Base-by-base conservation (phyloP, 2,888 invertebrate genomes). In the Gisinianus flammeolus region DNA sequence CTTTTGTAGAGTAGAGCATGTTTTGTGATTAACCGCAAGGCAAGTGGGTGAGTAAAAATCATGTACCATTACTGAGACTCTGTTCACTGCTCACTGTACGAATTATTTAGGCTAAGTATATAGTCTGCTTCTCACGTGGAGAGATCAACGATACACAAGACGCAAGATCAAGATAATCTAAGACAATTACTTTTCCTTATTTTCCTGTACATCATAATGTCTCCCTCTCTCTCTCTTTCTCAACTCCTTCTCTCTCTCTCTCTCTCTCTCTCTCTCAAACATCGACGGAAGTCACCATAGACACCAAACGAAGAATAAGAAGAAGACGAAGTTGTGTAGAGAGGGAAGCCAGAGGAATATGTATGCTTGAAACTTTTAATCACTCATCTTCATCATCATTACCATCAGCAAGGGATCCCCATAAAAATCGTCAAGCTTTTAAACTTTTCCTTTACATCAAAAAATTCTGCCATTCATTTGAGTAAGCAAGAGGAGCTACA, bases 51-150 rank as follows among this genome's bases (percentile, higher is more conserved):
- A 52, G 74, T 66, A 74, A 26, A 62, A 62, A 30, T 54, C 52
- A 22, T 66, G 74, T 64, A 30, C 67, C 52, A 64, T 68, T n/a
- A 22, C 68, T 33, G n/a, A 22, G 33, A 22, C 19, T 30, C 44
- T 68, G 68, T 24, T 44, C 68, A 33, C 24, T 72, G 31, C 72
- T 56, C 54, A 62, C 74, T 74, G 62, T 74, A 26, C 28, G 58
- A 56, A 35, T 56, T 62, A 74, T 74, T 74, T 66, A 67, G 74
- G 74, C 74, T 74, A 74, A 74, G 52, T 66, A 74, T 54, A 74
- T 74, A 74, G 66, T 74, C 67, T 74, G 74, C 66, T 74, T 74
- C 74, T 74, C 74, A 74, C 74, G 74, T 74, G 74, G n/a, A 44
- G 71, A 54, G 71, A 74, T 74, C 74, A 64, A 52, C 16, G 28